Percentiles rank a stretch among this genome's conserved stretches.
These are phyloP conservation scores for Microctenopoma stevenorrisi DNA, from an alignment of 2,797 vertebrate species.

Conservation along the genomic window DNA sequence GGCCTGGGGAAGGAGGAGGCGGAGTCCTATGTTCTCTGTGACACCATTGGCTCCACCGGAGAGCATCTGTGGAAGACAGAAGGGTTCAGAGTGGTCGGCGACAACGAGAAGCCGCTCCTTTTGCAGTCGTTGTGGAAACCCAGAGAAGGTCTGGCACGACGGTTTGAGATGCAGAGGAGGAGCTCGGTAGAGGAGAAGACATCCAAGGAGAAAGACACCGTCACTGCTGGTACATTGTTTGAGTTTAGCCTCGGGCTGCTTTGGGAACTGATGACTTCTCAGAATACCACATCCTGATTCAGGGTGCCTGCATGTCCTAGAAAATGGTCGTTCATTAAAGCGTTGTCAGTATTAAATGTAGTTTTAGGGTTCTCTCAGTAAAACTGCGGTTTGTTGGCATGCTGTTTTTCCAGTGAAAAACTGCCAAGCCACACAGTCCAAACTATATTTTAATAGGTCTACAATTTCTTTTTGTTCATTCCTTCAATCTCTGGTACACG, in stretches of 20 bases:
- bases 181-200: slow-evolving; percentile 81
- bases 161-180: slow-evolving; percentile 86
- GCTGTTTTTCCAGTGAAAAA: slow-evolving; percentile 53
- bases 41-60: slow-evolving; percentile 82
- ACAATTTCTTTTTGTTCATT: slow-evolving; percentile 39
- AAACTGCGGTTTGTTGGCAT: slow-evolving; percentile 62
- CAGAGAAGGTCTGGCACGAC: slow-evolving; percentile 83
- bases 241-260: neutral
- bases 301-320: slow-evolving; percentile 23
- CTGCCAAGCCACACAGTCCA: slow-evolving; percentile 64
- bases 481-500: slow-evolving; percentile 53
- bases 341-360: slow-evolving; percentile 43
- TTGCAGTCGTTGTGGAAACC: slow-evolving; percentile 89
- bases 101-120: slow-evolving; percentile 86
- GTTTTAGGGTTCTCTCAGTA: slow-evolving; percentile 57
- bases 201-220: slow-evolving; percentile 83
- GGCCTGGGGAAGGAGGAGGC: slow-evolving; percentile 81
- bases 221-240: slow-evolving; percentile 83
- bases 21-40: slow-evolving; percentile 82
- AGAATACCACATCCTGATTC: slow-evolving; percentile 20
- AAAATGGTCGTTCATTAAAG: slow-evolving; percentile 35
- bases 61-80: slow-evolving; percentile 81
- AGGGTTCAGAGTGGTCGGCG: slow-evolving; percentile 82
- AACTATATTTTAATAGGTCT: slow-evolving; percentile 65
- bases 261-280: neutral